Conservation (phyloP, 2,888 invertebrate species). For the Andricus curvator region DNA sequence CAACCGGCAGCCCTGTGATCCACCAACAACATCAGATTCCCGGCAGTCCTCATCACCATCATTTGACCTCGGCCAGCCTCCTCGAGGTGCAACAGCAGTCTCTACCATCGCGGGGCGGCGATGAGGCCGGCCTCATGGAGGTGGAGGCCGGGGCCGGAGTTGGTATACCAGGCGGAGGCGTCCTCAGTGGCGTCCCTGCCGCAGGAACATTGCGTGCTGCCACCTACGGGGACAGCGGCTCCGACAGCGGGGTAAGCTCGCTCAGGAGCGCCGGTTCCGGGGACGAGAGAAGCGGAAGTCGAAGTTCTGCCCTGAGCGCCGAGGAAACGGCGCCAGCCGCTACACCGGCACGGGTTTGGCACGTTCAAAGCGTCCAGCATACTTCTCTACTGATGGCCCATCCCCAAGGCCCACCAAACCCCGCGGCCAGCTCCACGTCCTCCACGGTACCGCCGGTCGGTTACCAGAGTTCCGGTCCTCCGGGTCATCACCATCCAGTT, state of each 20-base stretch:
- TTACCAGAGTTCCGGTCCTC: slow-evolving; percentile 64
- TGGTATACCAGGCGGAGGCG: slow-evolving; percentile 68
- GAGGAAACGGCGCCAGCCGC: slow-evolving; percentile 82
- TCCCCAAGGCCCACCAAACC: slow-evolving; percentile 72
- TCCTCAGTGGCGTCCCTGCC: slow-evolving; percentile 70
- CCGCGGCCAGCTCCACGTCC: slow-evolving; percentile 66
- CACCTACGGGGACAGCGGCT: slow-evolving; percentile 80
- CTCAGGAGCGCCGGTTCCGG: slow-evolving; percentile 85
- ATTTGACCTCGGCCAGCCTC: slow-evolving; percentile 52
- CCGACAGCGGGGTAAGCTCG: slow-evolving; percentile 87
- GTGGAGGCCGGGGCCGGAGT: slow-evolving; percentile 73
- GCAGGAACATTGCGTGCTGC: slow-evolving; percentile 76
- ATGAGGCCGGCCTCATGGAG: slow-evolving; percentile 72
- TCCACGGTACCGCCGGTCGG: slow-evolving; percentile 72
- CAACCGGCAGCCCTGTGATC: slow-evolving; percentile 60
- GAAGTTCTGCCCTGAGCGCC: slow-evolving; percentile 87
- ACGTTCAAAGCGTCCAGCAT: slow-evolving; percentile 83
- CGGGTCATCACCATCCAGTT: slow-evolving; percentile 68
- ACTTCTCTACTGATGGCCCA: slow-evolving; percentile 82
- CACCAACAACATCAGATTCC: slow-evolving; percentile 56
- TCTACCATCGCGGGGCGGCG: slow-evolving; percentile 66
- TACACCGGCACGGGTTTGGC: slow-evolving; percentile 75
- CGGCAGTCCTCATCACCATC: slow-evolving; percentile 60
- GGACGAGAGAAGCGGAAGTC: slow-evolving; percentile 88
- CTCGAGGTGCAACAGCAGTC: slow-evolving; percentile 65